A percentile compares a stretch with the other conserved stretches of the same genome.
These are phyloP conservation scores for Tenualosa ilisha DNA, from an alignment of 2,797 vertebrate species.

Conservation along the genomic window DNA sequence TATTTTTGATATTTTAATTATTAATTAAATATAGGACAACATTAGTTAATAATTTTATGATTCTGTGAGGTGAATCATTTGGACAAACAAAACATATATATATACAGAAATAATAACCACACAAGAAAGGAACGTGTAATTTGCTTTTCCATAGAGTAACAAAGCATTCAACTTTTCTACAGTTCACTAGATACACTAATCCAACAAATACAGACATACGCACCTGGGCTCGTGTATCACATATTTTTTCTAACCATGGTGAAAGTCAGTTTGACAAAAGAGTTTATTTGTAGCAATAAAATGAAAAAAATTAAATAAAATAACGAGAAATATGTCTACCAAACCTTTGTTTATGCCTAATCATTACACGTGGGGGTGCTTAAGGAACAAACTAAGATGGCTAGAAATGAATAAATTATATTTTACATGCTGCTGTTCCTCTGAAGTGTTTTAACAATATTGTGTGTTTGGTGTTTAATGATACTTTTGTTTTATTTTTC, in stretches of 20 bases:
- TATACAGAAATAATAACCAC: neutral
- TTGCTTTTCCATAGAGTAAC: neutral
- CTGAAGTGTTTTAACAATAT: neutral
- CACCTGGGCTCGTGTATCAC: neutral
- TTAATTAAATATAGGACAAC: neutral
- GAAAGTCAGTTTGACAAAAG: neutral
- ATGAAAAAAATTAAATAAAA: neutral
- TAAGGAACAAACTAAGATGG: neutral
- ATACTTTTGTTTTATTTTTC: too few species aligned
- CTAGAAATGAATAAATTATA: too few species aligned
- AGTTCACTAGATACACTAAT: neutral
- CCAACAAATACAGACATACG: neutral
- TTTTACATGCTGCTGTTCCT: too few species aligned
- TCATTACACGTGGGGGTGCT: neutral
- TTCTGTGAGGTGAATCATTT: neutral
- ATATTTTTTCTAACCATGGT: neutral
- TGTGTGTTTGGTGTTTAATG: too few species aligned
- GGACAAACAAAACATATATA: neutral
- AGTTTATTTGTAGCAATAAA: constrained; percentile 9
- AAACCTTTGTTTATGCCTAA: neutral
- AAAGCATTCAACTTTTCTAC: neutral
- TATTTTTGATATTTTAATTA: constrained; percentile 16
- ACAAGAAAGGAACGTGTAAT: neutral
- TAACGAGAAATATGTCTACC: constrained; percentile 8
- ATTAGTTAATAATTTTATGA: neutral